A percentile compares a stretch with the other conserved stretches of the same genome.
Evolutionary conservation across 1,140 invertebrate genomes (phyloP).

Genomic region (Megathymus violae): DNA sequence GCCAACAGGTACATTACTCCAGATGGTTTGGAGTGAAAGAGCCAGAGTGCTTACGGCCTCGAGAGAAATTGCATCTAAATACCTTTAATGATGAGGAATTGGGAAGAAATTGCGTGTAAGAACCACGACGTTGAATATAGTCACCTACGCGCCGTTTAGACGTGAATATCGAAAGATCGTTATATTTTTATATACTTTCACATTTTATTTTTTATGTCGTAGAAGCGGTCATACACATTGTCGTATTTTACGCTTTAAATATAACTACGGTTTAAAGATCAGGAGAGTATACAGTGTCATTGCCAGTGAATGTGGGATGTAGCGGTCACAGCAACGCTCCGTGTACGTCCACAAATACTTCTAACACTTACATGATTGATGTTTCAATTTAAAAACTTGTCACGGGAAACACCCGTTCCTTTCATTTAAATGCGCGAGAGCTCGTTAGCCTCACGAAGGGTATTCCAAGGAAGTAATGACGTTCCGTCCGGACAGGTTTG

Average conservation of each 20-base stretch:
- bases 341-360: background rate
- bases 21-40: slow-evolving; percentile 10
- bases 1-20: background rate
- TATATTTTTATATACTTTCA: too few species aligned
- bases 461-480: slow-evolving; percentile 11
- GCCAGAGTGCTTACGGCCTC: slow-evolving; percentile 9
- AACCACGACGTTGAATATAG: too few species aligned
- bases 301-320: too few species aligned
- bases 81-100: slow-evolving; percentile 20
- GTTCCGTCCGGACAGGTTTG: slow-evolving; percentile 13
- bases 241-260: too few species aligned
- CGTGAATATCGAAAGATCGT: too few species aligned
- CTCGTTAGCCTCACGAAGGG: slow-evolving; percentile 16
- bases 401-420: slow-evolving; percentile 8
- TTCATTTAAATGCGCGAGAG: slow-evolving; percentile 1
- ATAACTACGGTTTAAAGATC: too few species aligned
- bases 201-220: too few species aligned
- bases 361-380: background rate
- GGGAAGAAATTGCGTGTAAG: slow-evolving; percentile 10
- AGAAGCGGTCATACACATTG: too few species aligned
- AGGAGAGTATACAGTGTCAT: too few species aligned
- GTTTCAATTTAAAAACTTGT: background rate
- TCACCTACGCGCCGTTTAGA: too few species aligned
- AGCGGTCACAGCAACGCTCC: too few species aligned
- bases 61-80: slow-evolving; percentile 23